Evolutionary conservation across 2,888 invertebrate species (phyloP), one percentile per base, ranked within the genome.

Genomic region (Dryobotodes eremita): DNA sequence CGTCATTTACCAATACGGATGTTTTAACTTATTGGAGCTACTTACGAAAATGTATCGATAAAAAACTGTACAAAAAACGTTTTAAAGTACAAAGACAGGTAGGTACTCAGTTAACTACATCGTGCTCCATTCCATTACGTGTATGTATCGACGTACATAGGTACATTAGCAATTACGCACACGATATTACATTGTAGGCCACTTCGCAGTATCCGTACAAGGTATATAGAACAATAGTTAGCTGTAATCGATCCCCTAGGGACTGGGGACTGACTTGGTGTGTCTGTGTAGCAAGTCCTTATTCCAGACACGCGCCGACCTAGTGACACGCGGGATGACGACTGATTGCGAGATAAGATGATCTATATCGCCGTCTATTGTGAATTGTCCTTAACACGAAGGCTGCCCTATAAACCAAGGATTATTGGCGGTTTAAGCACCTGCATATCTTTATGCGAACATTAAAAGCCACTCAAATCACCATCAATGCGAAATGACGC

Each of bases 271-370:
- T 48, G 69, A 20, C 69, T 57, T 53, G 53, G 57, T 75, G 62
- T 71, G 71, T 31, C 36, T 42, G 42, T 17, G 15, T 59, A 7
- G 69, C 48, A 26, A 46, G 36, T 82, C 88, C 82, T 86, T 85
- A 90, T 93, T 92, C 93, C 89, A 87, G 84, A 86, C 95, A 94
- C 94, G 94, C 92, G 83, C 84, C 91, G 94, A 91, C 94, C 94
- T 84, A 94, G 90, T 95, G 90, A 93, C 94, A 92, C 87, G 77
- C 83, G 87, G 87, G 85, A 82, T 66, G 73, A 73, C 87, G 85
- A 74, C 80, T 79, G 87, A 89, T 90, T 89, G 85, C 86, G 71
- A 86, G 86, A 89, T 88, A 87, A 86, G 84, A 80, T 85, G 87
- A 83, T 77, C 75, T 69, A 53, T 75, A 77, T 75, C 80, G 55